Evolutionary conservation across 2,888 invertebrate genomes (phyloP).

Genomic region (Thysanoteuthis rhombus): DNA sequence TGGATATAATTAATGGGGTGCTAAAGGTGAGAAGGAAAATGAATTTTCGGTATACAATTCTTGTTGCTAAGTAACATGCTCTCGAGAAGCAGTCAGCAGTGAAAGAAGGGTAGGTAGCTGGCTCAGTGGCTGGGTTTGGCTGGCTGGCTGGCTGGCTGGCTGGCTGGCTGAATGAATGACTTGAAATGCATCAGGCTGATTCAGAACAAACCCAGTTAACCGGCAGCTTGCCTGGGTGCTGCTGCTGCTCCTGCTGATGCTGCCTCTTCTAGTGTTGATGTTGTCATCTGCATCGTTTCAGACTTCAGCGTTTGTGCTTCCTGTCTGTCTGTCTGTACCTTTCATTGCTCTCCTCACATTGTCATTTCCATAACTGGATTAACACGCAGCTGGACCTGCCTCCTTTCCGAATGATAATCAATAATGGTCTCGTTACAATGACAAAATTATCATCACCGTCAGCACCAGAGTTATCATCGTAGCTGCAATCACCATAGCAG

Average conservation of each 20-base stretch:
- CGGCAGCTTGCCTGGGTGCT: not conserved
- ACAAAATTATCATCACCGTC: not conserved
- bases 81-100: not conserved
- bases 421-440: not conserved
- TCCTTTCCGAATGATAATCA: not conserved
- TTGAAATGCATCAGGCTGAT: not conserved
- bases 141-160: too few species aligned
- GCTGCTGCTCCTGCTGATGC: not conserved
- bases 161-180: not conserved
- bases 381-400: not conserved
- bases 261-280: not conserved
- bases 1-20: not conserved
- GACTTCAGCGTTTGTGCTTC: not conserved
- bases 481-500: not conserved
- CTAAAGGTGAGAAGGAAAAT: not conserved
- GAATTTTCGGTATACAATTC: not conserved
- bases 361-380: not conserved
- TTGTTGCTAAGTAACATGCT: not conserved
- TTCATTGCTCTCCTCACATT: not conserved
- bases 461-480: not conserved
- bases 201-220: conserved; percentile 12
- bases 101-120: not conserved
- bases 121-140: not conserved
- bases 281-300: not conserved
- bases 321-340: not conserved